Base-by-base conservation (phyloP, 2,797 vertebrate genomes). In the Girardinus metallicus region DNA sequence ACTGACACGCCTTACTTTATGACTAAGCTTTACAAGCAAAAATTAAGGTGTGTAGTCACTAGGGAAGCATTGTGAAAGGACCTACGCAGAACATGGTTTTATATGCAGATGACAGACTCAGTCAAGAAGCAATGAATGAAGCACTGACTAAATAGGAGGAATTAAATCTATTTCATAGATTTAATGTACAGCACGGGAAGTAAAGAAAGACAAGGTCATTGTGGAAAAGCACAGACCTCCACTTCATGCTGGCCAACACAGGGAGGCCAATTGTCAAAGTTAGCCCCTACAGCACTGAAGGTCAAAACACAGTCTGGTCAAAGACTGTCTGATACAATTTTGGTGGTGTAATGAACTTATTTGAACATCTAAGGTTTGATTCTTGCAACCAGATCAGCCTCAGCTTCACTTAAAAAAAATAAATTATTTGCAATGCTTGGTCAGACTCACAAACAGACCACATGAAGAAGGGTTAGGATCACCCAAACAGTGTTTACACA, bases 401-500 rank as follows among this genome's bases (percentile, higher is more conserved):
- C 80, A 44, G 71, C 77, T 88, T 90, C 34, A 55, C 78, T 87
- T 79, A 84, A 90, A 91, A 93, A 89, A 85, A 44, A 39, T 1
- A 78, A 83, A 80, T 80, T 74, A 82, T 92, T 90, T 87, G 87
- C 88, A 89, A 88, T 41, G 78, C 83, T 92, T 90, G 86, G 88
- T 86, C 78, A 72, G 29, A 87, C 88, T 86, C 85, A 89, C 87
- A 47, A 80, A 89, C 86, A 75, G 79, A 86, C 92, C 94, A 95
- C 95, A 95, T 96, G 92, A 94, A 94, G 89, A 92, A 84, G 80
- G 78, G 71, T 80, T 85, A 70, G 82, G 90, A 93, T 94, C 90
- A 86, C 92, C 92, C 89, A 91, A 88, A 91, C 84, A 85, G 83
- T 96, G 94, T 96, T 96, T 96, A 92, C 94, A 94, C 95, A 96